phyloP scores from a whole-genome alignment of 2,797 vertebrate species.

The Decapterus maruadsi region DNA sequence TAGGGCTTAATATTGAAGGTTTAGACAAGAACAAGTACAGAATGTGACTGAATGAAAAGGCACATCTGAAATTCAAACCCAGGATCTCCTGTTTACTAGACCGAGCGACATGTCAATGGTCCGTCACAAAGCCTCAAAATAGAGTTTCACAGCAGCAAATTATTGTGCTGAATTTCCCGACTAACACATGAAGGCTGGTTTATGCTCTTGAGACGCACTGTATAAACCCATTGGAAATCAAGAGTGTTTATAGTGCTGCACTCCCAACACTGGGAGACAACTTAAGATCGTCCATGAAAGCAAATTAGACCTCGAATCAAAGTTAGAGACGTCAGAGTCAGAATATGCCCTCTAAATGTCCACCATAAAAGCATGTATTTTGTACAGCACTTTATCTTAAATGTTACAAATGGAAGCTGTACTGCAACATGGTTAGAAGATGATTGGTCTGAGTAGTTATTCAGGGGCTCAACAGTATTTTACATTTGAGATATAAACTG shows the following conservation, averaged over 20 bases:
- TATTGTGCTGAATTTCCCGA: not conserved
- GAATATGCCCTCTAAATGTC: not conserved
- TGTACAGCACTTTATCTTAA: not conserved
- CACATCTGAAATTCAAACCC: not conserved
- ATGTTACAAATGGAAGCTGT: not conserved
- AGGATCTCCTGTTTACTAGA: constrained; percentile 10
- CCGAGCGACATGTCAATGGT: not conserved
- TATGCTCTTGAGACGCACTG: not conserved
- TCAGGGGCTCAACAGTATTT: not conserved
- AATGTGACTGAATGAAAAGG: not conserved
- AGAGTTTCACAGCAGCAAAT: not conserved
- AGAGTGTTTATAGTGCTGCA: not conserved
- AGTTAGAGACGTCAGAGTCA: too few species aligned
- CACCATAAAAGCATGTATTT: not conserved
- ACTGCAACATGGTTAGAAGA: not conserved
- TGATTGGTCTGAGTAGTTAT: not conserved
- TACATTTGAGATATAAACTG: not conserved
- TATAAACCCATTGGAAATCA: not conserved
- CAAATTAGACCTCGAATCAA: too few species aligned
- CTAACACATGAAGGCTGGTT: not conserved
- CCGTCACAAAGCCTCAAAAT: not conserved
- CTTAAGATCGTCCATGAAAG: too few species aligned
- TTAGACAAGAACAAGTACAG: not conserved
- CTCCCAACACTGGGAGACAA: not conserved
- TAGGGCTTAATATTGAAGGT: not conserved